Percentiles rank a stretch among this genome's conserved stretches.
Evolutionary conservation across 2,113 vertebrate species (phyloP).

Genomic region (Carassius carassius): DNA sequence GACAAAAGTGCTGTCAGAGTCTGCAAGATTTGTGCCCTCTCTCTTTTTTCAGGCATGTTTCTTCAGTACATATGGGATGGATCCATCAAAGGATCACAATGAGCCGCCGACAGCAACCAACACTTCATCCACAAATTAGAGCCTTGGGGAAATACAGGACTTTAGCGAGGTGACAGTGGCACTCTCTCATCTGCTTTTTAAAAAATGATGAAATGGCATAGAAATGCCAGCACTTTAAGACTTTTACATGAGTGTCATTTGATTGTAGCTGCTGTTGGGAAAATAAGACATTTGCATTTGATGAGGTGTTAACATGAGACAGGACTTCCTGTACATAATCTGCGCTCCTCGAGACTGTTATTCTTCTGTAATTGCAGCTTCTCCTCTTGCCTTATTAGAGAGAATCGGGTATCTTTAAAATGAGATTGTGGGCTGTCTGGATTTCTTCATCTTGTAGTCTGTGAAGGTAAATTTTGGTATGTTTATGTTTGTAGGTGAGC

Average conservation of each 20-base stretch:
- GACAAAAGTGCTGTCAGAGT: slow-evolving; percentile 39
- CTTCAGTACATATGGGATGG: slow-evolving; percentile 81
- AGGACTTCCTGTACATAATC: slow-evolving; percentile 69
- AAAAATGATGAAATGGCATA: background rate
- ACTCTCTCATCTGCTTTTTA: background rate
- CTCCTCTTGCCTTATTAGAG: slow-evolving; percentile 74
- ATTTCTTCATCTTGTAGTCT: slow-evolving; percentile 62
- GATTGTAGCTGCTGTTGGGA: slow-evolving; percentile 15
- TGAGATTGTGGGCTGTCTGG: slow-evolving; percentile 67
- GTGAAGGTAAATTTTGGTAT: slow-evolving; percentile 31
- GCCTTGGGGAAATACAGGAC: slow-evolving; percentile 59
- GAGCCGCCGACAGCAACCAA: slow-evolving; percentile 5
- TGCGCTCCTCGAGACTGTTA: slow-evolving; percentile 64
- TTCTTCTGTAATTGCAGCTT: slow-evolving; percentile 70
- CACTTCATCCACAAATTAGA: slow-evolving; percentile 57
- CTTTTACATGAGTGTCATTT: background rate
- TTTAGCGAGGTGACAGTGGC: background rate
- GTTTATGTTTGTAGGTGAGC: slow-evolving; percentile 58
- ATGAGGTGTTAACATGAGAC: slow-evolving; percentile 56
- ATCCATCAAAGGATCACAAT: slow-evolving; percentile 46
- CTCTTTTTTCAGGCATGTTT: slow-evolving; percentile 82
- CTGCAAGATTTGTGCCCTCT: slow-evolving; percentile 50
- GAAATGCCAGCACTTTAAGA: slow-evolving; percentile 11
- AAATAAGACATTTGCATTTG: slow-evolving; percentile 35
- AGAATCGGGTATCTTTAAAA: slow-evolving; percentile 69